Base-by-base conservation (phyloP, 2,797 vertebrate species). In the Remorina albescens region DNA sequence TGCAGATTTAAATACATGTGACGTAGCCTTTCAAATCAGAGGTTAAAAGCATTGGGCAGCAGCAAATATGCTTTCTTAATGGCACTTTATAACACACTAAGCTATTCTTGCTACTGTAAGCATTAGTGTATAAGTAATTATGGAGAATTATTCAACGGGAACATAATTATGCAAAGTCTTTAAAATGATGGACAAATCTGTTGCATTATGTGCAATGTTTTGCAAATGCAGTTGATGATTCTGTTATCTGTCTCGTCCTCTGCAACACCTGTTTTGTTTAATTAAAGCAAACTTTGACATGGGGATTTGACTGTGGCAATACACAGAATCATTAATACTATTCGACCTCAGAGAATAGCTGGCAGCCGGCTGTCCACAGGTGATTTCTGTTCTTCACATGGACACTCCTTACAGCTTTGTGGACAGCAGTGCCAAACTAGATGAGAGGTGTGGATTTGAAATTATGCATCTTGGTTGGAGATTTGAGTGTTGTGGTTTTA, bases 281-380 rank as follows among this genome's bases (percentile, higher is more conserved):
- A 94, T 93, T 92, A 90, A 92, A 92, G 88, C 86, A 90, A 91
- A 93, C 86, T 91, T 91, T 94, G 92, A 93, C 90, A 91, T 81
- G 77, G 82, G 80, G 89, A 86, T 91, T 85, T 85, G 80, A 91
- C 85, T 76, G 79, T 71, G 71, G 83, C 85, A 92, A 91, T 93
- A 88, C 90, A 79, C 81, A 83, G 59, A 80, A 88, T 88, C 75
- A 75, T 57, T 74, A 80, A 86, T 77, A 59, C 49, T 59, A 56
- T 82, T 85, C 56, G 74, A 66, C 61, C 49, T 75, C n/a, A 23
- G 42, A 49, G 81, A 82, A 85, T 73, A 72, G 23, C 32, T 19
- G 10, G 51, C 42, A 76, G 76, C 69, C 68, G 55, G 8, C 6
- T 50, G 75, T 58, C 28, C 37, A 67, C 59, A 75, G 74, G 73